A percentile compares a stretch with the other conserved stretches of the same genome.
Evolutionary conservation across 37 sponge, comb jelly and placozoan genomes (phyloP).

Genomic region (Trichoplax adhaerens): DNA sequence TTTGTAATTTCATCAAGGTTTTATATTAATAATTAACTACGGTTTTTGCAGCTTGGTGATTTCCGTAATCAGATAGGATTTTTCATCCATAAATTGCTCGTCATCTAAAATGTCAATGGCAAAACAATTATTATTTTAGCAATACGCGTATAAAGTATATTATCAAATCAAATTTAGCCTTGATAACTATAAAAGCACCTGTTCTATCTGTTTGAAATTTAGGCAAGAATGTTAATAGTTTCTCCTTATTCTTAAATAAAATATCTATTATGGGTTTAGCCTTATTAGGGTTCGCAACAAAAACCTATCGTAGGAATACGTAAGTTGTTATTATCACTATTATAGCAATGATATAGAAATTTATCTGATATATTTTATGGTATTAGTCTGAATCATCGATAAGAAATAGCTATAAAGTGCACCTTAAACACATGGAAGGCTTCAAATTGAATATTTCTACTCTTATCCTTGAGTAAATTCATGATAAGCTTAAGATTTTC

Average conservation of each 20-base stretch:
- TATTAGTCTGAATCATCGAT: not conserved
- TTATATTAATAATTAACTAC: no score
- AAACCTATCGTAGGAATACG: slow-evolving; percentile 40
- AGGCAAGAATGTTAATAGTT: slow-evolving; percentile 75
- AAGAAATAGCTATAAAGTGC: slow-evolving; percentile 10
- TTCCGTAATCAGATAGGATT: slow-evolving; percentile 86
- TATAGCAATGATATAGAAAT: no score
- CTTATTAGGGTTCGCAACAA: slow-evolving; percentile 98
- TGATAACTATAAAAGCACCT: slow-evolving; percentile 26
- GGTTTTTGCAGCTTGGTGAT: slow-evolving; percentile 48
- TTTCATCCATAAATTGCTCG: slow-evolving; percentile 98
- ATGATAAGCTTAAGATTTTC: slow-evolving; percentile 99
- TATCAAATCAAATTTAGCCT: not conserved
- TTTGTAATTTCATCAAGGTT: no score
- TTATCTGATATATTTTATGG: not conserved
- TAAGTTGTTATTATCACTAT: no score
- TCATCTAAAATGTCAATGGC: slow-evolving; percentile 46
- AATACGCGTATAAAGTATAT: not conserved
- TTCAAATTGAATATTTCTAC: slow-evolving; percentile 92
- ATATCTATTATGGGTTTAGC: slow-evolving; percentile 82
- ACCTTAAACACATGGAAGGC: slow-evolving; percentile 99
- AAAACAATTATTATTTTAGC: not conserved
- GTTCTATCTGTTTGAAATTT: slow-evolving; percentile 91
- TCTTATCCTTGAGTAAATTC: slow-evolving; percentile 71
- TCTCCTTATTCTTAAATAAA: slow-evolving; percentile 79